phyloP scores from a whole-genome alignment of 2,888 invertebrate species.

The Odiellus spinosus region DNA sequence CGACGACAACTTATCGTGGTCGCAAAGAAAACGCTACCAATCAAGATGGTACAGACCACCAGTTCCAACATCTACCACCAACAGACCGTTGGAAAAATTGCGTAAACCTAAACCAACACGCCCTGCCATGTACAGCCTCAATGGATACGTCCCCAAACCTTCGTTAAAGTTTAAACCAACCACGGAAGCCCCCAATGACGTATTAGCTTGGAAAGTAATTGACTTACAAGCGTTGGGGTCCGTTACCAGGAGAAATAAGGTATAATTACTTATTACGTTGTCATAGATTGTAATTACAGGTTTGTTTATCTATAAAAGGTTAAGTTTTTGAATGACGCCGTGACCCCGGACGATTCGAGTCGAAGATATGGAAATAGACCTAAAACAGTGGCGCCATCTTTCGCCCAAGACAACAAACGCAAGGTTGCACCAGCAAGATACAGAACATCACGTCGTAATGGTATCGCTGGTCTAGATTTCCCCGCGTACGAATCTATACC shows the following conservation, averaged over 20 bases:
- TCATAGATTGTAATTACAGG: no score
- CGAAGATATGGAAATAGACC: no score
- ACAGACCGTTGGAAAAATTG: conserved; percentile 17
- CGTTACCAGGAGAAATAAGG: conserved; percentile 9
- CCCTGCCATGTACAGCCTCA: conserved; percentile 21
- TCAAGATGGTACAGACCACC: conserved; percentile 9
- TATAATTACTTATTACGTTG: no score
- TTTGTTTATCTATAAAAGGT: no score
- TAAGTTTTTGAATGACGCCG: no score
- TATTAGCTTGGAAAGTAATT: conserved; percentile 4
- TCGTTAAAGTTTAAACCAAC: conserved; percentile 14
- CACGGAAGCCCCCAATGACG: conserved; percentile 14
- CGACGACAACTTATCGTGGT: conserved; percentile 11
- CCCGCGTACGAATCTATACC: conserved; percentile 48
- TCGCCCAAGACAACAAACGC: no score
- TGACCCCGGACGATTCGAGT: no score
- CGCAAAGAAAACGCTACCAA: conserved; percentile 4
- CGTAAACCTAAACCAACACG: conserved; percentile 18
- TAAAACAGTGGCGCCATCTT: no score
- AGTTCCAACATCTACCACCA: conserved; percentile 11
- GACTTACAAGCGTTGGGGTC: conserved; percentile 8
- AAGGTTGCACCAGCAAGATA: no score
- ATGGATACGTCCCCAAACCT: conserved; percentile 21
- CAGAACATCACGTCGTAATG: no score
- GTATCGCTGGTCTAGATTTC: conserved; percentile 39